A percentile compares a stretch with the other conserved stretches of the same genome.
Conservation (phyloP, 2,797 vertebrate genomes). For the Champsocephalus gunnari region DNA sequence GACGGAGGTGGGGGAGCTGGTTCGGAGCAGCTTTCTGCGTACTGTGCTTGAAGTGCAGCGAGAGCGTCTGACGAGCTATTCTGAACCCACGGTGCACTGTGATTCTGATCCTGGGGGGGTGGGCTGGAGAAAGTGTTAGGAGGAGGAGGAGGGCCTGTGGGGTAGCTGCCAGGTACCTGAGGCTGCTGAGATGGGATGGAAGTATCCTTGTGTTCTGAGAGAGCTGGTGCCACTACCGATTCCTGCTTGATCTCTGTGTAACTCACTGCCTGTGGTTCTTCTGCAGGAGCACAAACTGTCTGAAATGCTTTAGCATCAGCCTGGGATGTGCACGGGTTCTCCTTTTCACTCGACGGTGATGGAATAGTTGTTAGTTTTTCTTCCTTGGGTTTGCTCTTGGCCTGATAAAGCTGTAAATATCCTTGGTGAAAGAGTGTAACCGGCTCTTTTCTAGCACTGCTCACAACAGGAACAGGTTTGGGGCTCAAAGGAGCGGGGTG, state of each 20-base stretch:
- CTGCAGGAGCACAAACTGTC: conserved; percentile 76
- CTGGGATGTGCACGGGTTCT: conserved; percentile 76
- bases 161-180: conserved; percentile 86
- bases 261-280: conserved; percentile 74
- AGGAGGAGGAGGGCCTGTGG: conserved; percentile 53
- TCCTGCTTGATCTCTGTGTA: conserved; percentile 84
- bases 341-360: conserved; percentile 84
- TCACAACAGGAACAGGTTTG: conserved; percentile 64
- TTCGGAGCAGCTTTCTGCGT: conserved; percentile 78
- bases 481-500: conserved; percentile 43
- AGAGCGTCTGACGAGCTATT: conserved; percentile 58
- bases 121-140: conserved; percentile 64
- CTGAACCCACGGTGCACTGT: conserved; percentile 84
- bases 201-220: conserved; percentile 80
- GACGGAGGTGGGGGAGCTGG: conserved; percentile 77
- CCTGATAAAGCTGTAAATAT: conserved; percentile 75
- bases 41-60: conserved; percentile 72
- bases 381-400: conserved; percentile 68
- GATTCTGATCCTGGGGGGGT: conserved; percentile 76
- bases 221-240: conserved; percentile 68
- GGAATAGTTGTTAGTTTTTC: conserved; percentile 85
- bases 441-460: conserved; percentile 62
- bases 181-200: conserved; percentile 86
- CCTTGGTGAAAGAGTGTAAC: conserved; percentile 76
- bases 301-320: conserved; percentile 72